A percentile compares a stretch with the other conserved stretches of the same genome.
These are phyloP conservation scores for Synanthedon vespiformis DNA, from an alignment of 2,888 invertebrate genomes.

Conservation along the genomic window DNA sequence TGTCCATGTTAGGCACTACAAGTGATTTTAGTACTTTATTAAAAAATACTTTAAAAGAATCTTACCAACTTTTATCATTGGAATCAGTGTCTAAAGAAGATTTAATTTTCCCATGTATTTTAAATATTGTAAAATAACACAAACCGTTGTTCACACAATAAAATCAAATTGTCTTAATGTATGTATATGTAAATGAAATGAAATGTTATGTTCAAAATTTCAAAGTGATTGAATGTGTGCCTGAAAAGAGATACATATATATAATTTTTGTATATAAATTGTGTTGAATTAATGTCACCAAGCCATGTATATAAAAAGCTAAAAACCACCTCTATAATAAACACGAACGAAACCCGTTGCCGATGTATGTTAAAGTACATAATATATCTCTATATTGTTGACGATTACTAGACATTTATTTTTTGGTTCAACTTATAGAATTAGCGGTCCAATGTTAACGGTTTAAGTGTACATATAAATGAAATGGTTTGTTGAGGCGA, in stretches of 20 bases:
- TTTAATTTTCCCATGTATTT: too few relatives aligned
- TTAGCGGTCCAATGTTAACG: conserved; percentile 50
- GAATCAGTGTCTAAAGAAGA: too few relatives aligned
- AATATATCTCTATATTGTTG: conserved; percentile 57
- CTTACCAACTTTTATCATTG: too few relatives aligned
- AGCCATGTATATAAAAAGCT: not conserved
- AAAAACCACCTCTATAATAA: conserved; percentile 22
- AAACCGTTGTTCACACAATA: too few relatives aligned
- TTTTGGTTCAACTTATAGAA: conserved; percentile 50
- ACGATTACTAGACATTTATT: conserved; percentile 60
- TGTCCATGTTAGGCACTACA: too few relatives aligned
- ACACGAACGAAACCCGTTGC: conserved; percentile 29
- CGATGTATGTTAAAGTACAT: conserved; percentile 29
- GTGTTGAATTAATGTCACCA: not conserved
- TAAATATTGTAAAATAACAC: too few relatives aligned
- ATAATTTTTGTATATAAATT: not conserved
- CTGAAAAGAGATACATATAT: conserved; percentile 14
- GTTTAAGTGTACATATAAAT: conserved; percentile 35
- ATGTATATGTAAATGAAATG: not conserved
- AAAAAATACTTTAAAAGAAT: too few relatives aligned
- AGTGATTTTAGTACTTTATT: too few relatives aligned
- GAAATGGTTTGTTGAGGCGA: conserved; percentile 32
- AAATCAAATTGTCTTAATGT: not conserved
- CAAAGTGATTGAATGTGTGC: conserved; percentile 20
- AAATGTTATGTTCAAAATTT: conserved; percentile 4